phyloP scores from a whole-genome alignment of 2,888 invertebrate species.

The Pandemis corylana region DNA sequence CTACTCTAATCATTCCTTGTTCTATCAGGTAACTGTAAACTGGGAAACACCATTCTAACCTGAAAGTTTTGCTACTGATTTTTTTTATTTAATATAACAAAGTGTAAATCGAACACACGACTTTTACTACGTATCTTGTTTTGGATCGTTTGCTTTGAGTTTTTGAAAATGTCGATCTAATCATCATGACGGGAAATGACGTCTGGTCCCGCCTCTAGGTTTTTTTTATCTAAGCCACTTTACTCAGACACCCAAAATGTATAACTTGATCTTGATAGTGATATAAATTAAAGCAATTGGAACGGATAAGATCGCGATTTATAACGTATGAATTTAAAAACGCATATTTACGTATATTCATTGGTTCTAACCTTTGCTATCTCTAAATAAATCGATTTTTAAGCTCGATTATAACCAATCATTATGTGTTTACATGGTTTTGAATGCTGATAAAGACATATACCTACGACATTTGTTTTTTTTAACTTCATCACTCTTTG shows the following conservation, averaged over 20 bases:
- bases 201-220: not conserved
- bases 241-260: not conserved
- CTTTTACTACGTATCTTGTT: too few relatives aligned
- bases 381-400: not conserved
- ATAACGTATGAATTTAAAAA: not conserved
- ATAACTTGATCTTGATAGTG: not conserved
- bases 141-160: too few relatives aligned
- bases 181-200: slow-evolving; percentile 1
- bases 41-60: too few relatives aligned
- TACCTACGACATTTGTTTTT: not conserved
- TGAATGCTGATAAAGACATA: not conserved
- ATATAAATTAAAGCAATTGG: not conserved
- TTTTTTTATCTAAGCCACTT: not conserved
- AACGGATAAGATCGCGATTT: not conserved
- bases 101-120: too few relatives aligned
- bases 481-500: not conserved
- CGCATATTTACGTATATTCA: not conserved
- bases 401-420: not conserved
- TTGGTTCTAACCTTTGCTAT: slow-evolving; percentile 1
- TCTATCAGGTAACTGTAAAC: too few relatives aligned
- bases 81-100: too few relatives aligned
- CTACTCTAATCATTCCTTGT: too few relatives aligned
- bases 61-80: too few relatives aligned
- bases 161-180: not conserved
- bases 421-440: not conserved